phyloP scores from a whole-genome alignment of 2,797 vertebrate species.

The Ctenosaura bakeri region DNA sequence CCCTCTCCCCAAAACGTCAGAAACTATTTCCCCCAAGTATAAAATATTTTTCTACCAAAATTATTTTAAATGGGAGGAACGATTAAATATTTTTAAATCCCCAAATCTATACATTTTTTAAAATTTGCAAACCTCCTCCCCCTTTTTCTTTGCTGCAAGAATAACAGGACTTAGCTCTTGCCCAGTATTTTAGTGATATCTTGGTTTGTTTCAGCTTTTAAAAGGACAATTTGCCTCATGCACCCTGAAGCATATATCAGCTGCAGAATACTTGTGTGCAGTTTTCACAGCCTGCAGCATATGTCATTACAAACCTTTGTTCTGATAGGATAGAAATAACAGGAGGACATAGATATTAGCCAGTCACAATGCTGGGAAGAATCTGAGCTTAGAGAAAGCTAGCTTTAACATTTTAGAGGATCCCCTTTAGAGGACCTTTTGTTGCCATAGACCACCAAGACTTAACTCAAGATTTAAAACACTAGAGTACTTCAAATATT shows the following conservation, averaged over 20 bases:
- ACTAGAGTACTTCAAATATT: too few species aligned
- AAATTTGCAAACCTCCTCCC: slow-evolving; percentile 48
- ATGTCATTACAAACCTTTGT: neutral
- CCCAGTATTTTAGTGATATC: slow-evolving; percentile 71
- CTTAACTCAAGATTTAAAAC: too few species aligned
- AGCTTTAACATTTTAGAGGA: neutral
- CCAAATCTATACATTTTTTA: slow-evolving; percentile 76
- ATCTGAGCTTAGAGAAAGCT: slow-evolving; percentile 47
- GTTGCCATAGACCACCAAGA: too few species aligned
- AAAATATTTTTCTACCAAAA: slow-evolving; percentile 84
- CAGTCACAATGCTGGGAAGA: neutral
- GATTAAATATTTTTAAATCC: slow-evolving; percentile 79
- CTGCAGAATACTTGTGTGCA: slow-evolving; percentile 21
- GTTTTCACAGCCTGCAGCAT: slow-evolving; percentile 18
- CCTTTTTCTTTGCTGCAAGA: slow-evolving; percentile 65
- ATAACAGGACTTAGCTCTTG: slow-evolving; percentile 74
- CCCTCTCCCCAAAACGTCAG: slow-evolving; percentile 84
- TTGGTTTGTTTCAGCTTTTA: slow-evolving; percentile 55
- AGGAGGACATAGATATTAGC: neutral
- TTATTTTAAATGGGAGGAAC: slow-evolving; percentile 83
- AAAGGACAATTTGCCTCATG: slow-evolving; percentile 42
- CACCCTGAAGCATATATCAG: slow-evolving; percentile 23
- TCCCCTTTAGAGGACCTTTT: too few species aligned
- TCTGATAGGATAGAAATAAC: neutral
- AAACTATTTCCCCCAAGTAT: slow-evolving; percentile 86